Conservation (phyloP, 2,888 invertebrate genomes). For the Salticus scenicus region DNA sequence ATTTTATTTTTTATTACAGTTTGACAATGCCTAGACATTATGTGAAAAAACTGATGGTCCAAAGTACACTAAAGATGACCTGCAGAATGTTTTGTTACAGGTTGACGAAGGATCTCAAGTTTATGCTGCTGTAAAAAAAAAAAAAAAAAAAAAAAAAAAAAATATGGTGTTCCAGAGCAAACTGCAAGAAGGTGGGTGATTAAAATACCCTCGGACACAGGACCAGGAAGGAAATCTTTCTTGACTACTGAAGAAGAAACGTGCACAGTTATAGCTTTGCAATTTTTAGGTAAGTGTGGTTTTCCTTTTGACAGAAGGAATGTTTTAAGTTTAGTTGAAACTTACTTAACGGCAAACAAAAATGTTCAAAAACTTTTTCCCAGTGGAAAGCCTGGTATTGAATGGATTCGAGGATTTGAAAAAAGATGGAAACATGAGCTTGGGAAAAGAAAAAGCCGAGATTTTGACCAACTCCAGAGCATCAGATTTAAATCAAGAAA, state of each 20-base stretch:
- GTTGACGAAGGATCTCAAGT: background rate
- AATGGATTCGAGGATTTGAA: conserved; percentile 12
- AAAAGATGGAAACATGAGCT: background rate
- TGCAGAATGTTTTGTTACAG: background rate
- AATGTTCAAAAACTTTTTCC: background rate
- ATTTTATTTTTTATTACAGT: conserved; percentile 11
- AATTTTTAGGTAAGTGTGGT: conserved; percentile 8
- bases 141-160: too few relatives aligned
- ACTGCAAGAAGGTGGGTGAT: conserved; percentile 6
- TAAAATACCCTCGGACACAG: background rate
- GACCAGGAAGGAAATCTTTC: background rate
- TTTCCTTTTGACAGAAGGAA: conserved; percentile 4
- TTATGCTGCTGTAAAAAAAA: background rate
- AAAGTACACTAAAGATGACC: background rate
- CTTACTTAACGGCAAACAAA: background rate
- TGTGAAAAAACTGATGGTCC: conserved; percentile 14
- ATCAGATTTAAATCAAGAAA: background rate
- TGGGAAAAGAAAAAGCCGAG: conserved; percentile 11
- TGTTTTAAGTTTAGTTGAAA: background rate
- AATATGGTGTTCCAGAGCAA: conserved; percentile 3
- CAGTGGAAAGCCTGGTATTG: background rate
- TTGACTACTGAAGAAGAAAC: conserved; percentile 12
- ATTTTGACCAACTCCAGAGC: conserved; percentile 7
- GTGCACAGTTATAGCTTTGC: background rate
- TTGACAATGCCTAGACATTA: conserved; percentile 19